Evolutionary conservation across 2,888 invertebrate species (phyloP).

Genomic region (Archips crataeganus): DNA sequence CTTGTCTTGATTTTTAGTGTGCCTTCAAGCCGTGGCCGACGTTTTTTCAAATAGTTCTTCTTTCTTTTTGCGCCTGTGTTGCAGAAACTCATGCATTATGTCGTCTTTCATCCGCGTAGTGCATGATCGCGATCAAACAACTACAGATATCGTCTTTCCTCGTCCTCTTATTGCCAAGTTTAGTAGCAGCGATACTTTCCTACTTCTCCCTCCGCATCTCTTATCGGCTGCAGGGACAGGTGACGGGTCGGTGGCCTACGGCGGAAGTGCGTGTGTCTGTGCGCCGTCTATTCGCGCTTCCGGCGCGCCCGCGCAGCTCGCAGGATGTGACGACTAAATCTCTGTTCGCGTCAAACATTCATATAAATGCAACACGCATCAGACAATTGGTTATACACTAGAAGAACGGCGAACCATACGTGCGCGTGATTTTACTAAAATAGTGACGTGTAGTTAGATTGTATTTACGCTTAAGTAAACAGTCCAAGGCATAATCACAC

Average conservation of each 20-base stretch:
- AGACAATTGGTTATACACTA: slow-evolving; percentile 8
- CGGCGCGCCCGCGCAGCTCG: slow-evolving; percentile 67
- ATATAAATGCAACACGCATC: slow-evolving; percentile 19
- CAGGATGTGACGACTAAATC: slow-evolving; percentile 47
- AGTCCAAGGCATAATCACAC: not conserved
- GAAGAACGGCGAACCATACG: slow-evolving; percentile 11
- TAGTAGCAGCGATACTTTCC: not conserved
- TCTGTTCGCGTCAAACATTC: slow-evolving; percentile 36
- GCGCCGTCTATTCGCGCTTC: slow-evolving; percentile 83
- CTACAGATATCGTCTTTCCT: no score
- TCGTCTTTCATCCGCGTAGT: no score
- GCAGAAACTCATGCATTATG: no score
- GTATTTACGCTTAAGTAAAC: not conserved
- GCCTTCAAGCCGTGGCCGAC: no score
- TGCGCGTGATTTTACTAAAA: not conserved
- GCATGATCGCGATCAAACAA: no score
- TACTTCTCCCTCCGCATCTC: not conserved
- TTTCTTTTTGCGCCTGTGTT: no score
- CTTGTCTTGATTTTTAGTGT: no score
- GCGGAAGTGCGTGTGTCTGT: slow-evolving; percentile 83
- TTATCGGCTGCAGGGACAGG: slow-evolving; percentile 62
- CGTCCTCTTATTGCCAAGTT: no score
- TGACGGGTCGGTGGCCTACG: slow-evolving; percentile 77
- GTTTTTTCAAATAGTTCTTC: no score
- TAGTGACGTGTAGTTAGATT: not conserved